Conservation (phyloP, 2,888 invertebrate genomes). For the Drosophila quinaria region DNA sequence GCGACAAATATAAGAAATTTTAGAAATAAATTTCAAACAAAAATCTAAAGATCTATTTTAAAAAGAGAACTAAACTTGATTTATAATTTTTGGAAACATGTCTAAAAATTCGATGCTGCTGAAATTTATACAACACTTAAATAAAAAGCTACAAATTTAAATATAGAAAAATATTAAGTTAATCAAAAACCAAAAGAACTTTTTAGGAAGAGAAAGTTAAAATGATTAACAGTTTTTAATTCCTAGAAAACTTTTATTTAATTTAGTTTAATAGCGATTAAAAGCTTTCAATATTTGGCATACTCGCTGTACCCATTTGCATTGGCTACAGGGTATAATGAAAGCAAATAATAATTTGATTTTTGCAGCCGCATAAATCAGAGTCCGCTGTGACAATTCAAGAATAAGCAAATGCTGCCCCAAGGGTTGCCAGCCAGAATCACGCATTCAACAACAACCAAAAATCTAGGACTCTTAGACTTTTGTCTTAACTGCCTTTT, state of each 20-base stretch:
- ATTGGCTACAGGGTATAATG: conserved; percentile 38
- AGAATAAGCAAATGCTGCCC: conserved; percentile 34
- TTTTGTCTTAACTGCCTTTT: conserved; percentile 27
- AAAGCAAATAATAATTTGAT: conserved; percentile 70
- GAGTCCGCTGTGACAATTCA: conserved; percentile 49
- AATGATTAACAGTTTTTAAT: too few relatives aligned
- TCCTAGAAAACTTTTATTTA: not conserved
- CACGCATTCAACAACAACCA: too few relatives aligned
- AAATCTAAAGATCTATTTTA: not conserved
- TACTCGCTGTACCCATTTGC: not conserved
- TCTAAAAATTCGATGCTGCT: too few relatives aligned
- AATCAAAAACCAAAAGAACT: too few relatives aligned
- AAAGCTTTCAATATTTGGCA: not conserved
- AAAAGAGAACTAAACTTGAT: not conserved
- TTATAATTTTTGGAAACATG: too few relatives aligned
- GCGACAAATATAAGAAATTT: not conserved
- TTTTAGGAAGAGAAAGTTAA: too few relatives aligned
- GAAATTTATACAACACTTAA: too few relatives aligned
- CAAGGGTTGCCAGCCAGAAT: conserved; percentile 44
- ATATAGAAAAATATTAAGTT: not conserved
- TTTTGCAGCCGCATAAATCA: conserved; percentile 70
- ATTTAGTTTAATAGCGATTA: not conserved
- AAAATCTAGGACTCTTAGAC: conserved; percentile 1
- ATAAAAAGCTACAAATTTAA: too few relatives aligned
- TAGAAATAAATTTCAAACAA: not conserved